A percentile compares a stretch with the other conserved stretches of the same genome.
These are phyloP conservation scores for Anas bahamensis DNA, from an alignment of 2,797 vertebrate species.

Conservation along the genomic window DNA sequence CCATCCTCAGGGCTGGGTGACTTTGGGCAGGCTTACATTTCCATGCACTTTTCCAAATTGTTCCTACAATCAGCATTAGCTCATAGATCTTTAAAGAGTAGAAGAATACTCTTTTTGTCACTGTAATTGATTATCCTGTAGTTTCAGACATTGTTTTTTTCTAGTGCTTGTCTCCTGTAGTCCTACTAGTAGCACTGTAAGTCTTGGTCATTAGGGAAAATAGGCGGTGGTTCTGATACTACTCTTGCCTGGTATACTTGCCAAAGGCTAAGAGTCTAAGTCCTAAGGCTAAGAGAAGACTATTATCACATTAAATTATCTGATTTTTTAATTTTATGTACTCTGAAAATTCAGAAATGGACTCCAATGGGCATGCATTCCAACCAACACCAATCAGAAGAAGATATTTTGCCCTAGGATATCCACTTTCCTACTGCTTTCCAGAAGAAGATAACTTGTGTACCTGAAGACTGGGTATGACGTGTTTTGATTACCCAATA, in stretches of 20 bases:
- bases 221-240: not conserved
- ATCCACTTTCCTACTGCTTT: not conserved
- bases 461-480: not conserved
- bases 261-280: not conserved
- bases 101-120: not conserved
- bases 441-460: not conserved
- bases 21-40: not conserved
- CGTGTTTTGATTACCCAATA: not conserved
- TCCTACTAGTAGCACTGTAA: not conserved
- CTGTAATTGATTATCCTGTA: not conserved
- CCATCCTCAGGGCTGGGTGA: not conserved
- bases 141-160: not conserved
- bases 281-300: not conserved
- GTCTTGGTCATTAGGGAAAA: not conserved
- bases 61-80: not conserved
- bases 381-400: not conserved
- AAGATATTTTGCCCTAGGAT: not conserved
- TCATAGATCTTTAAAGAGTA: not conserved
- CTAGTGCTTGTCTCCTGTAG: not conserved
- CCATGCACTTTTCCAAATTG: not conserved
- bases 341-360: not conserved
- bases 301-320: not conserved
- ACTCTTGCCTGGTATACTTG: not conserved
- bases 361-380: not conserved
- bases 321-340: not conserved